Evolutionary conservation across 2,888 invertebrate species (phyloP), one percentile per base, ranked within the genome.

Genomic region (Euproctis similis): DNA sequence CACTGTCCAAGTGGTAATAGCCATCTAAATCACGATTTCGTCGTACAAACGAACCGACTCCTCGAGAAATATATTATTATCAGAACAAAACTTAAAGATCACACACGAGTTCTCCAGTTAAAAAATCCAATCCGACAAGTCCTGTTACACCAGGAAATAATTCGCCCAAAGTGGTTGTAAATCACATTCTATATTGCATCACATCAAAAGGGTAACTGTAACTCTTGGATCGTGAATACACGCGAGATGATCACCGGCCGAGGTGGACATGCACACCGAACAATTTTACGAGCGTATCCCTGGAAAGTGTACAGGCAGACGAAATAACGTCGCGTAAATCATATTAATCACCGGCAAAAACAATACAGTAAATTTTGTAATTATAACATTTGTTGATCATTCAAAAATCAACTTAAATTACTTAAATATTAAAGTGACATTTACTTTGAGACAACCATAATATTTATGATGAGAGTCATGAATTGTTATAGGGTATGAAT

Each of bases 331-430:
- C 69, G 39, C 61, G 69, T 82, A 81, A 81, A 81, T 81, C 78
- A 81, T 72, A 75, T 75, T 77, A 72, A 74, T 76, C 69, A 66
- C 51, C 60, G 40, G 54, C 60, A 60, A 71, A 78, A 78, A 80
- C 78, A 80, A 78, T 80, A 68, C 70, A 61, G 52, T 55, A 46
- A 42, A 46, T 53, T 39, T 21, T 21, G 39, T 39, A 42, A 44
- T 48, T 40, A 42, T 43, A 40, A 36, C 11, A 31, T 17, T 13
- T 4, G 1, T 13, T n/a, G 10, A 4, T 8, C 30, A 36, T 3
- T 21, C 22, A 12, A 50, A 26, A 36, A 19, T 26, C 8, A 28
- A 37, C 33, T 33, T 29, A 42, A 25, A 26, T 12, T 3, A 10
- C 4, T 7, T 1, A 1, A 8, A 4, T 10, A 11, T 9, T 42